phyloP scores from a whole-genome alignment of 2,113 vertebrate species.

The Lycocorax pyrrhopterus region DNA sequence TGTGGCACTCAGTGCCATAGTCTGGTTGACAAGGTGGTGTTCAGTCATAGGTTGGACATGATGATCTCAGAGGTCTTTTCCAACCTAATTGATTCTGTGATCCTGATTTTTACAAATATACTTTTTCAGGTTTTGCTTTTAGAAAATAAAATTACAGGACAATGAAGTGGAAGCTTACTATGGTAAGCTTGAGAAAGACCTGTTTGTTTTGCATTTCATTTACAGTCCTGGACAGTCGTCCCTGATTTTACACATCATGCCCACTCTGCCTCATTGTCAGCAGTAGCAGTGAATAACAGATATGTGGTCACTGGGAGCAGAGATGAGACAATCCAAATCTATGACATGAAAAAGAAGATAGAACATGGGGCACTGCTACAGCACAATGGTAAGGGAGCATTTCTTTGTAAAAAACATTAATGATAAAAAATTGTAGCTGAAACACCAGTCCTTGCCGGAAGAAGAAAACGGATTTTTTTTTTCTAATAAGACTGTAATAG shows the following conservation, averaged over 20 bases:
- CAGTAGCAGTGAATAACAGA: conserved; percentile 81
- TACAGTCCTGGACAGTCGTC: conserved; percentile 80
- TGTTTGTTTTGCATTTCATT: background rate
- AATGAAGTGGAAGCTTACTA: background rate
- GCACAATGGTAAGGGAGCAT: conserved; percentile 80
- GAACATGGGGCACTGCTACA: conserved; percentile 89
- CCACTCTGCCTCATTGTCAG: conserved; percentile 86
- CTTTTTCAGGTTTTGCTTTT: background rate
- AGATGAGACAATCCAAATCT: conserved; percentile 96
- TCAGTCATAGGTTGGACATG: background rate
- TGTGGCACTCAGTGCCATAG: background rate
- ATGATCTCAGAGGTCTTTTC: background rate
- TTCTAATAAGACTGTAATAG: background rate
- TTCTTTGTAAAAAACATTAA: background rate
- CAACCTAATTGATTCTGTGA: background rate
- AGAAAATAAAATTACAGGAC: background rate
- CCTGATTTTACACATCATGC: conserved; percentile 91
- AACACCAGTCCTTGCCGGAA: background rate
- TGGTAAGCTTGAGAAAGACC: background rate
- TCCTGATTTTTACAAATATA: background rate
- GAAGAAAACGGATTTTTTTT: background rate
- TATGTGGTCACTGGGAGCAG: conserved; percentile 93
- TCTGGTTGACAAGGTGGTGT: background rate
- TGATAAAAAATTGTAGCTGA: background rate
- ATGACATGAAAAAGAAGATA: conserved; percentile 88